Evolutionary conservation across 2,113 vertebrate genomes (phyloP).

Genomic region (Alaudala cheleensis): DNA sequence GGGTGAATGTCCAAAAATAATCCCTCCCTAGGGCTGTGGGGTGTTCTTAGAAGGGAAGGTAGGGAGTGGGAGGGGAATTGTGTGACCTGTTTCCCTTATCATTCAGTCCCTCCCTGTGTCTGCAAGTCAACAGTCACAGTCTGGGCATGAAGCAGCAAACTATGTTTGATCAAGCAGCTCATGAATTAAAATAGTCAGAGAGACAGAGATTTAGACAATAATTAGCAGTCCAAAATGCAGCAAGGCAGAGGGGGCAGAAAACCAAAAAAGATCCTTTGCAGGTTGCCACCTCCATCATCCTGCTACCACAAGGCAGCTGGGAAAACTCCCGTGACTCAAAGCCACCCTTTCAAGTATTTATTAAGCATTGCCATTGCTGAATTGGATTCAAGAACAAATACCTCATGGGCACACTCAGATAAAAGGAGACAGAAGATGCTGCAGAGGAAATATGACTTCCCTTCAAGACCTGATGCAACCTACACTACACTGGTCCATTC

Average conservation of each 20-base stretch:
- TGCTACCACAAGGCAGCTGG: background rate
- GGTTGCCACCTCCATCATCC: background rate
- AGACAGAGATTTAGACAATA: background rate
- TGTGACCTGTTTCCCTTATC: background rate
- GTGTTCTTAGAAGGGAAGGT: background rate
- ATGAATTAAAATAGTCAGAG: background rate
- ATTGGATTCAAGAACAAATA: background rate
- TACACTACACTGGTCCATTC: background rate
- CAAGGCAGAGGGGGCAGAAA: background rate
- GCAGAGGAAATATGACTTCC: background rate
- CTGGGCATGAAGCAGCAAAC: background rate
- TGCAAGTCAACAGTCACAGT: background rate
- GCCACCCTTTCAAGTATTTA: background rate
- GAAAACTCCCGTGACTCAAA: background rate
- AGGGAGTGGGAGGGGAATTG: background rate
- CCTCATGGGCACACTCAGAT: background rate
- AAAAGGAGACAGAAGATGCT: background rate
- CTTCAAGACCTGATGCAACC: background rate
- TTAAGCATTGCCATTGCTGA: background rate
- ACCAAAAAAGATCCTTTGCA: background rate
- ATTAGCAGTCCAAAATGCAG: background rate
- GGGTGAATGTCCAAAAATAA: background rate
- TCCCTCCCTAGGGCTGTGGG: background rate
- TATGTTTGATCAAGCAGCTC: background rate
- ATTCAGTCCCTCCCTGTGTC: background rate